Evolutionary conservation across 1,140 invertebrate genomes (phyloP), one percentile per base, ranked within the genome.

Genomic region (Drosophila serrata): DNA sequence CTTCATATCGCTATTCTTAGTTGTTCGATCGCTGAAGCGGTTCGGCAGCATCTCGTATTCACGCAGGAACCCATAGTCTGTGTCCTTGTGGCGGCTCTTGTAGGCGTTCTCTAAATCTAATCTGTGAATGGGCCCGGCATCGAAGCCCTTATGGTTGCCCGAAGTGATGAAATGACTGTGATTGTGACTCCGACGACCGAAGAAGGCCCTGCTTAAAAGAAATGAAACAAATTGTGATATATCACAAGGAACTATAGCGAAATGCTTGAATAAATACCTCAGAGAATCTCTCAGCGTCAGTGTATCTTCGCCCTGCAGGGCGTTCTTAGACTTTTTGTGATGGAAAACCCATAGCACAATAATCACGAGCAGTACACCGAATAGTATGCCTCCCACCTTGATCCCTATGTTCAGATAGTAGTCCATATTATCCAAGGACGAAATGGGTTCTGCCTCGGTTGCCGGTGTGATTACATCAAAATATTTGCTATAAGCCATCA

Each of bases 21-120:
- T 97, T 1, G 97, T 98, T 12, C 97, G 94, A 93, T 98, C 97
- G 31, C 95, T 95, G 92, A 98, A 98, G 49, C 96, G 94, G 85
- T 98, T 97, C 0, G 97, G 97, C 13, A 98, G 93, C 79, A 97
- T 93, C 93, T 96, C 97, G 91, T 97, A 98, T 91, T 98, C 97
- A 56, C 97, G 95, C 85, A 97, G 95, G 92, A 98, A 98, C 2
- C 97, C 97, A 84, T 97, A 97, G 92, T 98, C 97, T 0, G 96
- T 97, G 93, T 98, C 97, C 39, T 96, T 95, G 81, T 97, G 97
- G 27, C 97, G 94, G 72, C 97, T 96, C 0, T 96, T 94, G 79
- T 96, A 98, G 0, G 96, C 95, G 55, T 95, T 94, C 8, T 96
- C 94, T 2, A 98, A 93, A 19, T 97, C 95, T 4, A 93, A 92